Evolutionary conservation across 2,113 vertebrate genomes (phyloP).

Genomic region (Oncorhynchus gorbuscha): DNA sequence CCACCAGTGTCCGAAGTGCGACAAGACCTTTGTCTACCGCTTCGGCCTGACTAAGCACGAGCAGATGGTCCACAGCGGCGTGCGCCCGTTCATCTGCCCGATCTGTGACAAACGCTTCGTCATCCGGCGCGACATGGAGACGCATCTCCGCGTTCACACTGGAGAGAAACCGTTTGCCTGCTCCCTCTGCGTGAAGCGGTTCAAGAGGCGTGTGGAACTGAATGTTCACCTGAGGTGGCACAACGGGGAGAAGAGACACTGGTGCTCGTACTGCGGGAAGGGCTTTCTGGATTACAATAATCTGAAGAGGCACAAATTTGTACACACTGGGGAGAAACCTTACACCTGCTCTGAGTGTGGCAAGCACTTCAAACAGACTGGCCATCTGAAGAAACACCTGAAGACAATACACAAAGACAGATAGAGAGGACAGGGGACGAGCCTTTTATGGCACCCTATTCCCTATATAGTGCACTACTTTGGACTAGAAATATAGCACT

Average conservation of each 20-base stretch:
- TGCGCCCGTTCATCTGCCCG: conserved; percentile 70
- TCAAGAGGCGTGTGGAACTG: conserved; percentile 75
- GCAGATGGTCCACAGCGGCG: conserved; percentile 63
- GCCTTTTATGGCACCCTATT: not conserved
- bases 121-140: conserved; percentile 64
- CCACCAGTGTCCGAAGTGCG: conserved; percentile 67
- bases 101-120: conserved; percentile 69
- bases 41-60: conserved; percentile 69
- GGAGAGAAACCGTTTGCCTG: conserved; percentile 82
- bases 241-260: conserved; percentile 70
- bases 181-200: conserved; percentile 77
- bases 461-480: not conserved
- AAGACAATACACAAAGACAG: conserved; percentile 55
- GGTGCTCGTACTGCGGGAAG: conserved; percentile 78
- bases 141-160: conserved; percentile 79
- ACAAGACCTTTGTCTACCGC: conserved; percentile 70
- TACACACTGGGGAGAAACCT: conserved; percentile 77
- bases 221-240: conserved; percentile 79
- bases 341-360: conserved; percentile 64
- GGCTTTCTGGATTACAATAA: conserved; percentile 81
- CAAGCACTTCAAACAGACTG: conserved; percentile 68
- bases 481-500: not conserved
- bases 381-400: conserved; percentile 70
- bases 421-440: not conserved
- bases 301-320: conserved; percentile 79